Evolutionary conservation across 1,140 invertebrate genomes (phyloP).

Genomic region (Drosophila pectinifera): DNA sequence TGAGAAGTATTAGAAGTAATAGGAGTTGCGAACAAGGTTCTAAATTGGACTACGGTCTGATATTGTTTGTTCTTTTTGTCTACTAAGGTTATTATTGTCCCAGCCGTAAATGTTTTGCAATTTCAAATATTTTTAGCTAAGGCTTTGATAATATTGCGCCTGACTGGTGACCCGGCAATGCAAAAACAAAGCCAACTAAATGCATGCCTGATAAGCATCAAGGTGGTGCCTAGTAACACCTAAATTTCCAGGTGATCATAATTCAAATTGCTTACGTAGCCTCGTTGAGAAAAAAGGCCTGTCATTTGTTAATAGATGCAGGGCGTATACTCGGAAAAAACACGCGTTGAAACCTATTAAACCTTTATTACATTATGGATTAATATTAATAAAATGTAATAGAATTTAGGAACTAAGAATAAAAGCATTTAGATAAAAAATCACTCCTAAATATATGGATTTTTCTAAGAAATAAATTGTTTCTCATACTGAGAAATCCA

Average conservation of each 20-base stretch:
- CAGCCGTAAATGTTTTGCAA: conserved; percentile 36
- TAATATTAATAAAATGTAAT: not conserved
- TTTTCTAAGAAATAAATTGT: not conserved
- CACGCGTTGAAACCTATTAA: not conserved
- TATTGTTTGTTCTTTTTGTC: conserved; percentile 37
- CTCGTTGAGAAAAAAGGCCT: not conserved
- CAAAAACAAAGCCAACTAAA: conserved; percentile 15
- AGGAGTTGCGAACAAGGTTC: not conserved
- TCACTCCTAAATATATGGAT: too few species aligned
- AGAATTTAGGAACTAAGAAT: not conserved
- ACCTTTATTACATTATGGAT: not conserved
- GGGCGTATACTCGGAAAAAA: not conserved
- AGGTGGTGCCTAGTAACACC: conserved; percentile 26
- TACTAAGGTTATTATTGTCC: conserved; percentile 8
- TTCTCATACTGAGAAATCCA: not conserved
- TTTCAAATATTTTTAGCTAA: conserved; percentile 42
- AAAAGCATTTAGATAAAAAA: too few species aligned
- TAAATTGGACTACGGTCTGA: not conserved
- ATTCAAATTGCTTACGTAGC: not conserved
- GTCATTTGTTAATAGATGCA: conserved; percentile 5
- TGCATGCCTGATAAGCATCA: conserved; percentile 34
- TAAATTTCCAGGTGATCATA: conserved; percentile 29
- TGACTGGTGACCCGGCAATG: conserved; percentile 1
- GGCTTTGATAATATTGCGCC: conserved; percentile 38
- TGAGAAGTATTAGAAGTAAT: not conserved